Conservation (phyloP, 1,140 invertebrate genomes). For the Laodelphax striatellus region DNA sequence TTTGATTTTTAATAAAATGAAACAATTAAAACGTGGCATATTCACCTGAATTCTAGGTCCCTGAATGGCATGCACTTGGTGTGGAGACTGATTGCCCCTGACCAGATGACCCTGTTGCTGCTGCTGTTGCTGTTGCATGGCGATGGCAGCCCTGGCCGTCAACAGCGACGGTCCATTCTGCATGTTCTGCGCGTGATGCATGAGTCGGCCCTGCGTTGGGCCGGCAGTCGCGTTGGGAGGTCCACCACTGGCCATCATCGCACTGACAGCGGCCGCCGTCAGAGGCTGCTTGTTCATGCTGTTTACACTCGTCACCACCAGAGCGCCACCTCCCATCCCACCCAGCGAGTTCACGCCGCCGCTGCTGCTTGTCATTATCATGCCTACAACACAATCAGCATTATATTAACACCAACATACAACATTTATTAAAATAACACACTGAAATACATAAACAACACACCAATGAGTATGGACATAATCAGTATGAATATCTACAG, state of each 20-base stretch:
- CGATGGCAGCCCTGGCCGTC: constrained; percentile 37
- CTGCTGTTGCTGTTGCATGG: constrained; percentile 36
- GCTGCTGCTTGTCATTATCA: constrained; percentile 50
- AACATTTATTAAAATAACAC: too few species aligned
- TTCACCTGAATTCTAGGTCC: constrained; percentile 30
- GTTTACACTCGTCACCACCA: constrained; percentile 43
- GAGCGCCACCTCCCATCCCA: constrained; percentile 46
- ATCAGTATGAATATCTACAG: too few species aligned
- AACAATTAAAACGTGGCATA: too few species aligned
- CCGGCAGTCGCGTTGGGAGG: constrained; percentile 19
- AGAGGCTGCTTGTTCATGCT: constrained; percentile 57
- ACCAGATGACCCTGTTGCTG: constrained; percentile 22
- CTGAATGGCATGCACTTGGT: constrained; percentile 23
- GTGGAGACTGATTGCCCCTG: constrained; percentile 24
- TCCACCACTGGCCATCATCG: constrained; percentile 30
- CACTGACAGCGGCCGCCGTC: constrained; percentile 25
- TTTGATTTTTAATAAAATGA: too few species aligned
- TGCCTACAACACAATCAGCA: constrained; percentile 33
- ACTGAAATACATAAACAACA: too few species aligned
- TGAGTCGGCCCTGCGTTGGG: constrained; percentile 13
- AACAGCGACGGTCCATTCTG: constrained; percentile 63
- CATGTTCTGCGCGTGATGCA: constrained; percentile 17
- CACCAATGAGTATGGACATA: too few species aligned
- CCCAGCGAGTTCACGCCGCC: constrained; percentile 39
- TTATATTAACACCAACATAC: too few species aligned